Base-by-base conservation (phyloP, 2,888 invertebrate genomes). In the Koerneria pararmatus region DNA sequence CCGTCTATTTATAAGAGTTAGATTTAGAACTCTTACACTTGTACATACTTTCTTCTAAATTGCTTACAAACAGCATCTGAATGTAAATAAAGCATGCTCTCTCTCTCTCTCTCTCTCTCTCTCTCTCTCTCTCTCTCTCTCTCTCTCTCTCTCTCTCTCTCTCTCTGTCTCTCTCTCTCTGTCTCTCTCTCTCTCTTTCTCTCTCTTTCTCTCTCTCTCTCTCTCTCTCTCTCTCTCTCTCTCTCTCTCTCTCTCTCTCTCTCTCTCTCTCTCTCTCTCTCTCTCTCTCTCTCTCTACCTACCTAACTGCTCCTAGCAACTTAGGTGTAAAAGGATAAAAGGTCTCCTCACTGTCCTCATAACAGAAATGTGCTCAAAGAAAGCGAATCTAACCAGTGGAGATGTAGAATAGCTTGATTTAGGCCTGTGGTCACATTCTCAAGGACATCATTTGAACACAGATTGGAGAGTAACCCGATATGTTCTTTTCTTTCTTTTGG, bases 261-360 rank as follows among this genome's bases (percentile, higher is more conserved):
- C n/a, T n/a, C 22, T 35, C 54, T 54, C 54, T 54, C 54, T 3
- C 54, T 24, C 15, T 22, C 54, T 54, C 54, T 54, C 54, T 54
- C 54, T 3, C 54, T 24, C 15, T 22, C 54, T 54, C 19, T 4
- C 15, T 54, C 54, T 31, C 27, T 41, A 19, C 29, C 32, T n/a
- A 8, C 51, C 24, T 11, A 8, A 8, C 22, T 35, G 37, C 58
- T 22, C 46, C 46, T 37, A 58, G 41, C 58, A 58, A 46, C 37
- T 58, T 58, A 58, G 58, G 24, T 29, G 41, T 15, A 46, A 11
- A 35, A 8, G 22, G 58, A 58, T 58, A 37, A 58, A 58, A 58
- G 27, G 37, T n/a, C n/a, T n/a, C n/a, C n/a, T n/a, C n/a, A n/a
- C n/a, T n/a, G n/a, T n/a, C n/a, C n/a, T n/a, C n/a, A n/a, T n/a